These are phyloP conservation scores for Pandemis corylana DNA, from an alignment of 2,888 invertebrate species.

Conservation along the genomic window DNA sequence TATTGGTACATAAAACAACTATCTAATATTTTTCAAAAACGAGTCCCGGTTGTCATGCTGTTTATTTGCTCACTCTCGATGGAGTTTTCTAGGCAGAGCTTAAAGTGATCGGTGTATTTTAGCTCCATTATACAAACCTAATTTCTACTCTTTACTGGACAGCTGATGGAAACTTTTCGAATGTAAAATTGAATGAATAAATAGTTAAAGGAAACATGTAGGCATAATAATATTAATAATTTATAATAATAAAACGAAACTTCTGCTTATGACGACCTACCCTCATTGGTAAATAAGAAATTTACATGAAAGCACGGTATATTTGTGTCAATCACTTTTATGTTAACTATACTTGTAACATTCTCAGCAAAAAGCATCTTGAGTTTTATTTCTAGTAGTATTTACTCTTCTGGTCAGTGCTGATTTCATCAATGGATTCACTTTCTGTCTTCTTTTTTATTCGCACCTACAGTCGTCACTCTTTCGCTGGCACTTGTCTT, in stretches of 20 bases:
- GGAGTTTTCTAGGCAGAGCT: too few species aligned
- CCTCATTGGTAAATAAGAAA: too few species aligned
- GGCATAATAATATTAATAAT: too few species aligned
- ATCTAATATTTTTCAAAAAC: background rate
- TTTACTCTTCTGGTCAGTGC: background rate
- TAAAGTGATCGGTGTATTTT: too few species aligned
- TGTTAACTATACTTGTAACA: too few species aligned
- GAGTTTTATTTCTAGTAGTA: background rate
- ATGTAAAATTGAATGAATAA: background rate
- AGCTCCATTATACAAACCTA: too few species aligned
- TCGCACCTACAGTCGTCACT: conserved; percentile 13
- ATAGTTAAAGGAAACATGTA: too few species aligned
- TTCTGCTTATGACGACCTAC: background rate
- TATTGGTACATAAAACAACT: too few species aligned
- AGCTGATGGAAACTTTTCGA: background rate
- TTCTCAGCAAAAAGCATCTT: too few species aligned
- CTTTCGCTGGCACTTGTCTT: conserved; percentile 20
- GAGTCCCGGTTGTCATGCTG: background rate
- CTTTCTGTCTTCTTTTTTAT: conserved; percentile 20
- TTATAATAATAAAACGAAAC: background rate
- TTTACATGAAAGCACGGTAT: too few species aligned
- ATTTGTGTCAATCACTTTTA: too few species aligned
- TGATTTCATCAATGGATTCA: conserved; percentile 1
- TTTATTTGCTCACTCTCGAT: too few species aligned
- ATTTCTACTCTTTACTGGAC: background rate